Evolutionary conservation across 2,888 invertebrate species (phyloP), one percentile per base, ranked within the genome.

Genomic region (Diarsia dahlii): DNA sequence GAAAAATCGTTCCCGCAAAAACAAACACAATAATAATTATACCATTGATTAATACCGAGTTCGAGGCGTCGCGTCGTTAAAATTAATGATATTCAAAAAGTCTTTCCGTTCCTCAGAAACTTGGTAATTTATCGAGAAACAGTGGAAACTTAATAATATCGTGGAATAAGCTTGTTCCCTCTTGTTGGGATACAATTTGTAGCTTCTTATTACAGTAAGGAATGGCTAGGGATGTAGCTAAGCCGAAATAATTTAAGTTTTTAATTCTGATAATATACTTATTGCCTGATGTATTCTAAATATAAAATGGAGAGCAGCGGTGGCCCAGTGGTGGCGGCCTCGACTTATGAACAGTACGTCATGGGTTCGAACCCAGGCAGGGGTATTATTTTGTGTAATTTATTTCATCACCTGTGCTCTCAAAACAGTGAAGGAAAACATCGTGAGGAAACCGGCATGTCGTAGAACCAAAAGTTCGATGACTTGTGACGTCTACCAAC

Each of bases 71-170:
- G 90, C 77, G 64, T 91, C 89, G 90, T 92, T 90, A 90, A 90
- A 90, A 90, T 92, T 93, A 93, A 93, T 93, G 91, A 90, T 91
- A 93, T 93, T 92, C 93, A 88, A 89, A 87, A 92, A 93, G 88
- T 93, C 91, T 45, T 74, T 74, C 82, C 88, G 86, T 88, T 87
- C 87, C 82, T 68, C 74, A 56, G 79, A 68, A 91, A 92, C 86
- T 93, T 92, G 73, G 87, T 91, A 93, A 93, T 92, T 92, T 93
- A 93, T 93, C 90, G 89, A 84, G 88, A 90, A 92, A 92, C 92
- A 91, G 81, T 86, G 75, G 66, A 84, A 89, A 89, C 89, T 89
- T 91, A 90, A 92, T 92, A 90, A 89, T 90, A 89, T 80, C 67
- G 64, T 48, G 71, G 67, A 78, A 82, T 82, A 82, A 81, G 84